phyloP scores from a whole-genome alignment of 2,797 vertebrate species.

The Microctenopoma lineatum region DNA sequence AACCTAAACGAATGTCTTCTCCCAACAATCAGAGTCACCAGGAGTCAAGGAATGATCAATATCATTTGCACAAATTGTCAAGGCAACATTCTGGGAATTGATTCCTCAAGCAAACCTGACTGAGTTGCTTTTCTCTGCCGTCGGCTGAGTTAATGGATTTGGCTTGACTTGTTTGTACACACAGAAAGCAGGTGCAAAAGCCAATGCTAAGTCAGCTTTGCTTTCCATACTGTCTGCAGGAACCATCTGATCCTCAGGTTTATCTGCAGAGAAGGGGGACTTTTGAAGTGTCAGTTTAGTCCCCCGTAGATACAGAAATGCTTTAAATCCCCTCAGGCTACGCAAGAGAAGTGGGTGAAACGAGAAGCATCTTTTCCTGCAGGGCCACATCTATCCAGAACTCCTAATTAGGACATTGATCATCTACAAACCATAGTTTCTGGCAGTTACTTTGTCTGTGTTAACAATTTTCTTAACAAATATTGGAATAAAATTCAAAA shows the following conservation, averaged over 20 bases:
- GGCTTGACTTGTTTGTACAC: conserved; percentile 53
- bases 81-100: conserved; percentile 62
- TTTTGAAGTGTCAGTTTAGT: conserved; percentile 55
- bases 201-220: conserved; percentile 60
- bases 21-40: conserved; percentile 31
- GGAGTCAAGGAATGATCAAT: conserved; percentile 59
- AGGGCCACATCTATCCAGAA: conserved; percentile 42
- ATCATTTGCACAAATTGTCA: conserved; percentile 61
- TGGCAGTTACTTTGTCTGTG: conserved; percentile 8
- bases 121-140: conserved; percentile 34
- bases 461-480: neutral
- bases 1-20: conserved; percentile 32
- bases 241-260: conserved; percentile 58
- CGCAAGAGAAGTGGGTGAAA: conserved; percentile 39
- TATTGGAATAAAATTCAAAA: neutral
- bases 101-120: conserved; percentile 53
- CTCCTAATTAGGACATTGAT: conserved; percentile 36
- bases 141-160: conserved; percentile 59
- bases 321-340: conserved; percentile 50
- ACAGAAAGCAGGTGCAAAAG: conserved; percentile 36
- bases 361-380: conserved; percentile 15
- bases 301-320: conserved; percentile 36
- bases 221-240: conserved; percentile 43
- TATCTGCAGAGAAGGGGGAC: conserved; percentile 55
- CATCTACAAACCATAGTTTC: neutral